Conservation (phyloP, 1,140 invertebrate genomes). For the Ditylenchus dipsaci region DNA sequence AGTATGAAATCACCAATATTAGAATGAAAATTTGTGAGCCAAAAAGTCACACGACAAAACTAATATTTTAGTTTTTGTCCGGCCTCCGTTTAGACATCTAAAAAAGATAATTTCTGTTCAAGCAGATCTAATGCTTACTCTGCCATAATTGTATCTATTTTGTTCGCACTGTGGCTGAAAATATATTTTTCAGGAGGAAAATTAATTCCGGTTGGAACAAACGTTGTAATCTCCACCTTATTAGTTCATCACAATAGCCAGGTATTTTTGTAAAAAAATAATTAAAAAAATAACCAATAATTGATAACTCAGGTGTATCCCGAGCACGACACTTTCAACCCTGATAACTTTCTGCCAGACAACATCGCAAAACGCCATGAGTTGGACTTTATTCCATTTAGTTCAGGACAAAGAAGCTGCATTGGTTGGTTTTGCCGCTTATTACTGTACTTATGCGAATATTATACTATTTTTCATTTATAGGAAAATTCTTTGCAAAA, state of each 20-base stretch:
- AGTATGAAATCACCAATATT: too few relatives aligned
- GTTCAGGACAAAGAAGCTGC: slow-evolving; percentile 2
- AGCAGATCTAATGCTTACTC: too few relatives aligned
- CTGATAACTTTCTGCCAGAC: slow-evolving; percentile 1
- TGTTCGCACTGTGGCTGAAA: background rate
- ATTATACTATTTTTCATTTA: background rate
- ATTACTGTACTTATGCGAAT: background rate
- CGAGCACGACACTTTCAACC: background rate
- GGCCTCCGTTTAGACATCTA: too few relatives aligned
- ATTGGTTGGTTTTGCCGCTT: background rate
- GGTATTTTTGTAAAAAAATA: too few relatives aligned
- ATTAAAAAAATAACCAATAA: background rate
- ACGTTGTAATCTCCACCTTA: background rate
- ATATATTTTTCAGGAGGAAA: background rate
- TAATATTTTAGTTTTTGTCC: too few relatives aligned
- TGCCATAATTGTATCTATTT: too few relatives aligned
- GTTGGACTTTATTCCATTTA: background rate
- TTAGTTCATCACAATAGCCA: background rate
- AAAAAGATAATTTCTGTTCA: too few relatives aligned
- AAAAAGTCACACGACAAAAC: too few relatives aligned
- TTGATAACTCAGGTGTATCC: slow-evolving; percentile 1
- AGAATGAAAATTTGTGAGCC: too few relatives aligned
- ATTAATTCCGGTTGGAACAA: background rate
- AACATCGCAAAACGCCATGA: background rate
- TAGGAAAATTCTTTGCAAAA: slow-evolving; percentile 7